Base-by-base conservation (phyloP, 1,140 invertebrate genomes). In the Ectropis grisescens region DNA sequence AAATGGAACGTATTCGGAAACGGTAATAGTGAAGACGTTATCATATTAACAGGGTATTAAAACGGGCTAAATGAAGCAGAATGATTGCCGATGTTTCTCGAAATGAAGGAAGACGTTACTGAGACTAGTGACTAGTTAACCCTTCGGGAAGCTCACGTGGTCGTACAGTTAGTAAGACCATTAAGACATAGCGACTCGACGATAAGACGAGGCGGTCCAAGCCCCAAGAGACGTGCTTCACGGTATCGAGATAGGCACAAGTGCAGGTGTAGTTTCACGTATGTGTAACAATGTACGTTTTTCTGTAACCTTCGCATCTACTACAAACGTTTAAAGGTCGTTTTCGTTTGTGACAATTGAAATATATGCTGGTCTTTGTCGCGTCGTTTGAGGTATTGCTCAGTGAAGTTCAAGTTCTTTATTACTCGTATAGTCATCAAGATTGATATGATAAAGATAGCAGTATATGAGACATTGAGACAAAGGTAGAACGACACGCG, bases 381-480 rank as follows among this genome's bases (percentile, higher is more conserved):
- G n/a, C n/a, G n/a, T n/a, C n/a, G n/a, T n/a, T n/a, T n/a, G n/a
- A n/a, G n/a, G n/a, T n/a, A n/a, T n/a, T n/a, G n/a, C n/a, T n/a
- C n/a, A 54, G 45, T 45, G 35, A 50, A 49, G 51, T 51, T 53
- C 31, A 49, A 52, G 42, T 29, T 44, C 35, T 68, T 67, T 65
- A 69, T 59, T 59, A 54, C 62, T 38, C 40, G 54, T 48, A 62
- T 54, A 58, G 68, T 69, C 56, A 67, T 74, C 67, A 71, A 74
- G 70, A 74, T 74, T 60, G 41, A 64, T 58, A 55, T 27, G 56
- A 60, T 61, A n/a, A n/a, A n/a, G n/a, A n/a, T n/a, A n/a, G n/a
- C n/a, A n/a, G n/a, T n/a, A n/a, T n/a, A n/a, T n/a, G n/a, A 64
- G 48, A 51, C 38, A 25, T 3, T 43, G 27, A 36, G 47, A 53